Conservation (phyloP, 2,888 invertebrate genomes). For the Julus scanicus region DNA sequence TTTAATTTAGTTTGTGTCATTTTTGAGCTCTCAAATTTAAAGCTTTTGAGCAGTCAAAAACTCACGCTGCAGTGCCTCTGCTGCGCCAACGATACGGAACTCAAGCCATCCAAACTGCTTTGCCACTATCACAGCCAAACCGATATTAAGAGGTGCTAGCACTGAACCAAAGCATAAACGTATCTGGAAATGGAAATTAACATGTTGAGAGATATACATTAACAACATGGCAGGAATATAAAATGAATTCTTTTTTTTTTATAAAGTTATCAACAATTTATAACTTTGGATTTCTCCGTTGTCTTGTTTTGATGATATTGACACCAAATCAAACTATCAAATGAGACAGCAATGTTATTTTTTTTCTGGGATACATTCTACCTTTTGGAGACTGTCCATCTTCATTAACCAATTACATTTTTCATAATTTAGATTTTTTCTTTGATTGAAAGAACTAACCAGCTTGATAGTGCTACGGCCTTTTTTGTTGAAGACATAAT, state of each 20-base stretch:
- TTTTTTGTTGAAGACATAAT: slow-evolving; percentile 34
- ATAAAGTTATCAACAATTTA: too few relatives aligned
- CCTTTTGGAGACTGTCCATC: too few relatives aligned
- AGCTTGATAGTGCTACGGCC: slow-evolving; percentile 49
- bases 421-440: too few relatives aligned
- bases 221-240: too few relatives aligned
- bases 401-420: too few relatives aligned
- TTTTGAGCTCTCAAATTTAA: neutral
- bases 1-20: neutral
- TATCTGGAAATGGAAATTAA: slow-evolving; percentile 15
- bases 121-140: slow-evolving; percentile 62
- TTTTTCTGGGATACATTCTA: too few relatives aligned
- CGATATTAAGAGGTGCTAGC: slow-evolving; percentile 63
- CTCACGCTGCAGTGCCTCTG: slow-evolving; percentile 63
- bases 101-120: slow-evolving; percentile 63
- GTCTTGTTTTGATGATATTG: too few relatives aligned
- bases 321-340: too few relatives aligned
- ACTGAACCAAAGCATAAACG: slow-evolving; percentile 61
- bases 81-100: slow-evolving; percentile 64
- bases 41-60: neutral
- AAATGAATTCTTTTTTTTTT: too few relatives aligned
- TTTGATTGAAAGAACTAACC: neutral
- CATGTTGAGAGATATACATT: neutral
- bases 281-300: too few relatives aligned
- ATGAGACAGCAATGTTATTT: too few relatives aligned